phyloP scores from a whole-genome alignment of 2,888 invertebrate species.

The Malachius bipustulatus region DNA sequence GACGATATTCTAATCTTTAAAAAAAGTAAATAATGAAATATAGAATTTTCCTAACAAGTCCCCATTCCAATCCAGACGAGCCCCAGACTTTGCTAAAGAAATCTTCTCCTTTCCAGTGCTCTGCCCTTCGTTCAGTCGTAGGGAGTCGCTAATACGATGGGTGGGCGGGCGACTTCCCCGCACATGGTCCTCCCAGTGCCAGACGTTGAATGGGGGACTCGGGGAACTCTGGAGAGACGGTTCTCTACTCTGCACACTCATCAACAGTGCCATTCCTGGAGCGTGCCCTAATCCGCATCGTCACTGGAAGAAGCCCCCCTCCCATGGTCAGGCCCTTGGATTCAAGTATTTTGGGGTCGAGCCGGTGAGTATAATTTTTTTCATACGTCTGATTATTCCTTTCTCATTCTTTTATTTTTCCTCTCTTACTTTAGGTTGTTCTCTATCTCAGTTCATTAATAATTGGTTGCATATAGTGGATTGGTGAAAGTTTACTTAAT shows the following conservation, averaged over 20 bases:
- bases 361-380: slow-evolving; percentile 37
- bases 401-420: no score
- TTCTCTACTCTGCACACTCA: slow-evolving; percentile 46
- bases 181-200: slow-evolving; percentile 25
- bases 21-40: no score
- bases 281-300: slow-evolving; percentile 43
- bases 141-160: slow-evolving; percentile 32
- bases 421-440: no score
- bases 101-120: slow-evolving; percentile 28
- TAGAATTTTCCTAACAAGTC: no score
- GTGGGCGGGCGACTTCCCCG: slow-evolving; percentile 25
- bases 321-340: slow-evolving; percentile 47
- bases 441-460: no score
- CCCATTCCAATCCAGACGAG: no score
- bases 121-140: slow-evolving; percentile 31
- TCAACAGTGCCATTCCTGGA: slow-evolving; percentile 48
- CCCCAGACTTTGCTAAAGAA: no score
- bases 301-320: slow-evolving; percentile 39
- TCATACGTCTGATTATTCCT: no score
- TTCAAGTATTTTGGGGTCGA: slow-evolving; percentile 48
- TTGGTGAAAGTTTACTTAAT: no score
- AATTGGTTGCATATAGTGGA: no score
- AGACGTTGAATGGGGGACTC: slow-evolving; percentile 37
- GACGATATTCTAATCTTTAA: no score
- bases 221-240: slow-evolving; percentile 45